Evolutionary conservation across 2,113 vertebrate genomes (phyloP).

Genomic region (Pardalotus punctatus): DNA sequence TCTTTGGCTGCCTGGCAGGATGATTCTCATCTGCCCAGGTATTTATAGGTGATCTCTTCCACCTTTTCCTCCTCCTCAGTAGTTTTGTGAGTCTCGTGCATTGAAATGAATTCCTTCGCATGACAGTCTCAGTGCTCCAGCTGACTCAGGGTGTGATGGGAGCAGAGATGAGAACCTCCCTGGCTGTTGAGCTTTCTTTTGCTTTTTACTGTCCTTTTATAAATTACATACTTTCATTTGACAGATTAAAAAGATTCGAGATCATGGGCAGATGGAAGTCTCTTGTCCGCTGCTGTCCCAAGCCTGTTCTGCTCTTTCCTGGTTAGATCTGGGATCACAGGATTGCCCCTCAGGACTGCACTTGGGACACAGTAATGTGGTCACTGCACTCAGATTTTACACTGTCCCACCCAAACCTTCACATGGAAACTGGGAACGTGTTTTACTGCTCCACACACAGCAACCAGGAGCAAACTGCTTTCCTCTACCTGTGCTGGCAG

Average conservation of each 20-base stretch:
- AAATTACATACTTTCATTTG: neutral
- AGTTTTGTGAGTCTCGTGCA: fast-evolving
- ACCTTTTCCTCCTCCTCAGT: neutral
- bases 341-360: neutral
- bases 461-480: neutral
- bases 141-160: neutral
- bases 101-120: neutral
- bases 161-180: neutral
- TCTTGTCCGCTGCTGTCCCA: neutral
- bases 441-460: neutral
- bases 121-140: neutral
- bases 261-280: neutral
- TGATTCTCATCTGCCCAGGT: neutral
- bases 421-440: neutral
- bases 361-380: neutral
- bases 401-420: neutral
- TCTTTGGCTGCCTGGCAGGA: neutral
- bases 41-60: neutral
- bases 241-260: neutral
- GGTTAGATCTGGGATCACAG: neutral
- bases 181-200: neutral
- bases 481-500: neutral
- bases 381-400: neutral
- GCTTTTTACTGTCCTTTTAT: neutral
- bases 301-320: neutral